Percentiles rank a stretch among this genome's conserved stretches.
phyloP scores from a whole-genome alignment of 2,888 invertebrate genomes.

The Ochropleura leucogaster region DNA sequence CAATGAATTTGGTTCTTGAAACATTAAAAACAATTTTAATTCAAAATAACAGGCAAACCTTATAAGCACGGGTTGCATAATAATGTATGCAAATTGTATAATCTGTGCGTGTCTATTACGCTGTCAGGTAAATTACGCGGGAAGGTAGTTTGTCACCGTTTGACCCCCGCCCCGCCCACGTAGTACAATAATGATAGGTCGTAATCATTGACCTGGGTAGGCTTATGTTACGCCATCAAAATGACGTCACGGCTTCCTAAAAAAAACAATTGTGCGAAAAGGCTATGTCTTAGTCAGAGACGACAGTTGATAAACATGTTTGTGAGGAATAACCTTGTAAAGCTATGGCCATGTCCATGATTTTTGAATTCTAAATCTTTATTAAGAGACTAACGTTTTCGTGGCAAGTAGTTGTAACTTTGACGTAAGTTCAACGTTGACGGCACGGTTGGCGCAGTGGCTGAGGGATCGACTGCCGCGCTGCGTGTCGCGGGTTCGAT shows the following conservation, averaged over 20 bases:
- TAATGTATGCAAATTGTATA: slow-evolving; percentile 67
- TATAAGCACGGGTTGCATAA: slow-evolving; percentile 35
- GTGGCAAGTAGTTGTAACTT: too few relatives aligned
- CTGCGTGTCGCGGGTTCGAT: too few relatives aligned
- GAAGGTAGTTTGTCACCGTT: slow-evolving; percentile 62
- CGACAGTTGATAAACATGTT: neutral
- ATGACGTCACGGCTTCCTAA: slow-evolving; percentile 33
- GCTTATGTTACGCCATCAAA: slow-evolving; percentile 35
- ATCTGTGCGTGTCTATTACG: slow-evolving; percentile 56
- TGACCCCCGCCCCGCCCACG: slow-evolving; percentile 54
- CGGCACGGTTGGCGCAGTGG: too few relatives aligned
- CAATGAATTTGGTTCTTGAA: neutral
- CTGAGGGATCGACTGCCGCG: too few relatives aligned
- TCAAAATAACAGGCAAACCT: slow-evolving; percentile 14
- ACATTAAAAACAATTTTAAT: slow-evolving; percentile 16
- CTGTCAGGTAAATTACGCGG: slow-evolving; percentile 62
- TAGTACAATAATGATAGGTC: slow-evolving; percentile 51
- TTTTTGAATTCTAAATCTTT: neutral
- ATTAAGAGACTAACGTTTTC: too few relatives aligned
- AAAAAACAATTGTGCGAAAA: neutral
- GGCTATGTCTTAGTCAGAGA: neutral
- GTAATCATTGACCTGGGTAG: slow-evolving; percentile 47
- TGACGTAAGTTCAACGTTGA: too few relatives aligned
- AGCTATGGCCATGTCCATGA: neutral
- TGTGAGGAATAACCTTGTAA: neutral